Conservation (phyloP, 1,140 invertebrate genomes). For the Oreohelix idahoensis region DNA sequence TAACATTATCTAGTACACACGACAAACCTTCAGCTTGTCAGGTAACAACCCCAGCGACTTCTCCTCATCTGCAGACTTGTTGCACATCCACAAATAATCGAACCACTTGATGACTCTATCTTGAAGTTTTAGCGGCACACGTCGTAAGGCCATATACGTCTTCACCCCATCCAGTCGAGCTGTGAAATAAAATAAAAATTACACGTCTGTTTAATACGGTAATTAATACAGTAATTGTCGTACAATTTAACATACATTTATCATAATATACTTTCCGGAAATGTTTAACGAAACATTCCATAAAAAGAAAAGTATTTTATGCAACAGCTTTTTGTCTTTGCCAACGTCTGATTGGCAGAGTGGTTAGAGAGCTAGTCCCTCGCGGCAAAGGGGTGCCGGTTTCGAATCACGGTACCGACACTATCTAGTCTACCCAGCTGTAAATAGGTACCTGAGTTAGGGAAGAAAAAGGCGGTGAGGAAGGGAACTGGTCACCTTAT, state of each 20-base stretch:
- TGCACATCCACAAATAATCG: conserved; percentile 98
- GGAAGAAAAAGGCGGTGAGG: no score
- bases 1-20: neutral
- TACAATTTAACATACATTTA: neutral
- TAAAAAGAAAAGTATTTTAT: no score
- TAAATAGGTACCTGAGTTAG: no score
- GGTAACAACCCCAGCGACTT: conserved; percentile 75
- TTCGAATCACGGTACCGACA: no score
- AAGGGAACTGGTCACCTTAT: no score
- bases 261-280: conserved; percentile 13
- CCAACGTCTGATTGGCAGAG: conserved; percentile 1
- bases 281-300: conserved; percentile 3
- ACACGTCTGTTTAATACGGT: neutral
- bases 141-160: conserved; percentile 97
- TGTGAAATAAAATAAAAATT: conserved; percentile 74
- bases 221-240: neutral
- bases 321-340: conserved; percentile 20
- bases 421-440: no score
- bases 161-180: conserved; percentile 98
- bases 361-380: conserved; percentile 1
- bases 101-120: conserved; percentile 99
- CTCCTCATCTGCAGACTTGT: conserved; percentile 98
- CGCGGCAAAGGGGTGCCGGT: no score
- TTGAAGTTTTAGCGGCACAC: conserved; percentile 94
- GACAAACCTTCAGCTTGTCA: conserved; percentile 88